phyloP scores from a whole-genome alignment of 2,797 vertebrate genomes.

The Hirundo rustica region DNA sequence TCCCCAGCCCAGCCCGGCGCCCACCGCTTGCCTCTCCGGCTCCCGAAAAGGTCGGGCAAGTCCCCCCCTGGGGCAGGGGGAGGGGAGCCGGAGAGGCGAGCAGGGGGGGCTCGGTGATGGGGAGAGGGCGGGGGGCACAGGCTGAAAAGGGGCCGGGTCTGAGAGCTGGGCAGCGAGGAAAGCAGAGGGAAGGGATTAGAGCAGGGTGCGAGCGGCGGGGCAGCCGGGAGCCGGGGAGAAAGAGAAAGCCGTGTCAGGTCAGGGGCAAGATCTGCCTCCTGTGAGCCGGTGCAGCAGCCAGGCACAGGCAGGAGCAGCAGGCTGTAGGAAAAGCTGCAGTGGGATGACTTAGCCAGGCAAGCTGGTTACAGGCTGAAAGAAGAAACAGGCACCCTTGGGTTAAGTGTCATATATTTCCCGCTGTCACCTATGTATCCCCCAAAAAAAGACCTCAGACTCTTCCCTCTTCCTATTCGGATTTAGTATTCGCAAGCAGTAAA shows the following conservation, averaged over 20 bases:
- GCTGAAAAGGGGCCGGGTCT: neutral
- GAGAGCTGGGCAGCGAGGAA: neutral
- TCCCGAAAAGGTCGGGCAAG: neutral
- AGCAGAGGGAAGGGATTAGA: neutral
- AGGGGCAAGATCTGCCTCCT: neutral
- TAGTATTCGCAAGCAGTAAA: constrained; percentile 45
- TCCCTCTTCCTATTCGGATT: constrained; percentile 31
- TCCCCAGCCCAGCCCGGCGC: neutral
- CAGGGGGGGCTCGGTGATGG: neutral
- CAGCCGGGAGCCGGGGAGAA: neutral
- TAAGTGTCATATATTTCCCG: neutral
- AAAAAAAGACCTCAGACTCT: constrained; percentile 11
- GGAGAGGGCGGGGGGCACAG: neutral
- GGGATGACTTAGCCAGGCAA: neutral
- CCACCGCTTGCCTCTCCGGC: neutral
- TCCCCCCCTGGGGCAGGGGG: neutral
- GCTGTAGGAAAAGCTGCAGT: neutral
- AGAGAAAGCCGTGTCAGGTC: neutral
- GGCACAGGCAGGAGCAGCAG: neutral
- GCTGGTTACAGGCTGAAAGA: neutral
- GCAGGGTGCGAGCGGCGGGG: neutral
- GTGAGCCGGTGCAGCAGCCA: neutral
- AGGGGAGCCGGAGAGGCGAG: neutral
- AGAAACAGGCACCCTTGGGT: neutral
- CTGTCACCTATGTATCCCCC: neutral